These are phyloP conservation scores for Lates calcarifer DNA, from an alignment of 2,113 vertebrate genomes.

Conservation along the genomic window DNA sequence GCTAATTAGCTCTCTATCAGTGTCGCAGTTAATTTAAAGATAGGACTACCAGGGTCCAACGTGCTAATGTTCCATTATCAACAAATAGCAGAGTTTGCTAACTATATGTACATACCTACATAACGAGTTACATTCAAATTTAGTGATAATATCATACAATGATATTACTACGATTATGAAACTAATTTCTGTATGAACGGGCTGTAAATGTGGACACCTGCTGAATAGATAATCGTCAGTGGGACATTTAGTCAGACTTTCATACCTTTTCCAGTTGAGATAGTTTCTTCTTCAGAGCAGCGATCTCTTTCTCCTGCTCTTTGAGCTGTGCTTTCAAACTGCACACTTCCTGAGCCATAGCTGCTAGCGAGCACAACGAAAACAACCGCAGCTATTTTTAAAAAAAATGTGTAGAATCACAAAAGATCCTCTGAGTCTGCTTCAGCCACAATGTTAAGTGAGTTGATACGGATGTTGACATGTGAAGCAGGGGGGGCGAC, in stretches of 20 bases:
- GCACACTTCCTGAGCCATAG: conserved; percentile 73
- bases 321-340: conserved; percentile 74
- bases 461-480: neutral
- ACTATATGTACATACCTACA: neutral
- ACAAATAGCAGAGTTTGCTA: neutral
- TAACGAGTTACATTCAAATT: neutral
- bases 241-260: neutral
- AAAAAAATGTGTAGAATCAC: neutral
- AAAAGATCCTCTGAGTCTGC: neutral
- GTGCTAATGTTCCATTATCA: too few relatives aligned
- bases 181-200: too few relatives aligned
- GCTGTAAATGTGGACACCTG: neutral
- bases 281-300: conserved; percentile 76
- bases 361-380: neutral
- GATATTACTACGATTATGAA: too few relatives aligned
- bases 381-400: neutral
- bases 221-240: neutral
- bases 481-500: neutral
- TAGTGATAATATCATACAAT: neutral
- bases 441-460: neutral
- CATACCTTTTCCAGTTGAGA: conserved; percentile 74
- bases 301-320: conserved; percentile 80
- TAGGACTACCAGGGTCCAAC: neutral
- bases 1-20: neutral
- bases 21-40: neutral